A percentile compares a stretch with the other conserved stretches of the same genome.
These are phyloP conservation scores for Dynastes grantii DNA, from an alignment of 2,888 invertebrate species.

Conservation along the genomic window DNA sequence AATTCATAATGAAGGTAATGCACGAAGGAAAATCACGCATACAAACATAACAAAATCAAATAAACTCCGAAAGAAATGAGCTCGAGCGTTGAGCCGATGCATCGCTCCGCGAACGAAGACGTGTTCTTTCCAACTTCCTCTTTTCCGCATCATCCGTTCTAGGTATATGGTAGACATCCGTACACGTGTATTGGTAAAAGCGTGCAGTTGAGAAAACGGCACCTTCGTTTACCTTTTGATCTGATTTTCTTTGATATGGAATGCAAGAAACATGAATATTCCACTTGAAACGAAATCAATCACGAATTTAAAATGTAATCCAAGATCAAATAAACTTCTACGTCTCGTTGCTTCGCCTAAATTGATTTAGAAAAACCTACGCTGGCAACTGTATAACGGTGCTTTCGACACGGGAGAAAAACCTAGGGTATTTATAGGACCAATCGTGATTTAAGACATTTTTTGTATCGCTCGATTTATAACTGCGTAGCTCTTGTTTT, in stretches of 20 bases:
- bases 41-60: conserved; percentile 47
- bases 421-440: background rate
- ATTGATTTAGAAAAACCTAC: conserved; percentile 49
- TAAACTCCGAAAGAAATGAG: conserved; percentile 44
- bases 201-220: conserved; percentile 52
- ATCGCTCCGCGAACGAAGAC: conserved; percentile 14
- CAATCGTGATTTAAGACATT: conserved; percentile 1
- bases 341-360: conserved; percentile 50
- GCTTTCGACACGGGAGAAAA: conserved; percentile 21
- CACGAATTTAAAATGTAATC: conserved; percentile 61
- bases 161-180: background rate
- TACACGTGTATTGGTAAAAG: background rate
- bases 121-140: conserved; percentile 16
- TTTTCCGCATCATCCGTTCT: conserved; percentile 6
- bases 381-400: conserved; percentile 19
- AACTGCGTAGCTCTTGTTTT: no score
- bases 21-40: conserved; percentile 44
- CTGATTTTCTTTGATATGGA: conserved; percentile 64
- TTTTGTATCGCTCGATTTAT: background rate
- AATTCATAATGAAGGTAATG: conserved; percentile 43
- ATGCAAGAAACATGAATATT: conserved; percentile 62
- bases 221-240: conserved; percentile 59
- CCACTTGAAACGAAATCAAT: conserved; percentile 63
- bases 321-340: conserved; percentile 60
- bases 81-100: conserved; percentile 17